These are phyloP conservation scores for Drosophila bifasciata DNA, from an alignment of 1,140 invertebrate species.

Conservation along the genomic window DNA sequence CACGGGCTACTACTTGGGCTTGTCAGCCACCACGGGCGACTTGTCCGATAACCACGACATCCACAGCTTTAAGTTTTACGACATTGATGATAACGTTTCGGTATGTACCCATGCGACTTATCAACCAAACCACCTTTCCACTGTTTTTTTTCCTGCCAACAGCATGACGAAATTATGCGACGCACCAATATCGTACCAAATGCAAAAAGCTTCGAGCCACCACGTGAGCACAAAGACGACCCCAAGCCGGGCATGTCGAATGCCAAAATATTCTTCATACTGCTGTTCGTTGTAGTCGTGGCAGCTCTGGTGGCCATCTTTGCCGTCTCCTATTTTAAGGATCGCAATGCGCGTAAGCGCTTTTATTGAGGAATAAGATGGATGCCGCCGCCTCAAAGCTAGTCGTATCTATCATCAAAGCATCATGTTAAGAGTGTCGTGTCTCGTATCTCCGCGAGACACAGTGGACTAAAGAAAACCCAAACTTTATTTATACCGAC, in stretches of 20 bases:
- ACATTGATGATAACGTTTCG: conserved; percentile 91
- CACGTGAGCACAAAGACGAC: conserved; percentile 95
- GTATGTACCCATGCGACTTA: conserved; percentile 84
- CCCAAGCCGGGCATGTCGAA: conserved; percentile 92
- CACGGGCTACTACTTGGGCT: conserved; percentile 97
- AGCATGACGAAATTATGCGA: conserved; percentile 88
- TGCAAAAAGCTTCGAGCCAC: conserved; percentile 92
- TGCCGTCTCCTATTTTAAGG: conserved; percentile 96
- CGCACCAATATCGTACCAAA: conserved; percentile 91
- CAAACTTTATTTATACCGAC: conserved; percentile 50
- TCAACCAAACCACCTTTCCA: conserved; percentile 20
- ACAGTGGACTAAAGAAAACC: conserved; percentile 30
- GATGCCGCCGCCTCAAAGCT: conserved; percentile 3
- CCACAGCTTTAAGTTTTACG: conserved; percentile 95
- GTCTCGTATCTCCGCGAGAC: too few species aligned
- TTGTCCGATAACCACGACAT: conserved; percentile 99
- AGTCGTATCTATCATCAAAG: conserved; percentile 12
- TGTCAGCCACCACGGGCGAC: conserved; percentile 98
- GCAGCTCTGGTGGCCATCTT: conserved; percentile 92
- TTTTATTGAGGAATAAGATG: conserved; percentile 88
- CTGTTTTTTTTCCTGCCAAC: conserved; percentile 43
- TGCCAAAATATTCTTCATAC: conserved; percentile 94
- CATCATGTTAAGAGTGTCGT: conserved; percentile 5
- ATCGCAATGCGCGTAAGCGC: conserved; percentile 94
- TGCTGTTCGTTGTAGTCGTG: conserved; percentile 91